phyloP scores from a whole-genome alignment of 2,113 vertebrate genomes.

The Taurulus bubalis region DNA sequence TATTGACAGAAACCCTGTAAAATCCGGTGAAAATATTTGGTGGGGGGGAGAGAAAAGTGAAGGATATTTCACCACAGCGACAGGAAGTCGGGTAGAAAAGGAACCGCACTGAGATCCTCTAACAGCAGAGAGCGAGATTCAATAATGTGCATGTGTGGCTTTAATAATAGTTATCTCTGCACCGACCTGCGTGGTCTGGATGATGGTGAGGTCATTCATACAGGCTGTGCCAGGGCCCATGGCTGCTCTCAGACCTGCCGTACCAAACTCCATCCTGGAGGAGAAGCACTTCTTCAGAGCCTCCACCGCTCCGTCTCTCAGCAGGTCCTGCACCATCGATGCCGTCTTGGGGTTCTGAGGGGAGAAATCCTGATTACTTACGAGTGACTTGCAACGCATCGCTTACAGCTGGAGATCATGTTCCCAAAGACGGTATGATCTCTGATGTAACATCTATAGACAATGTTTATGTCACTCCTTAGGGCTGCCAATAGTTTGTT shows the following conservation, averaged over 20 bases:
- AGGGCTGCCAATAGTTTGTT: not conserved
- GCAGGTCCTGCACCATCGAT: constrained; percentile 84
- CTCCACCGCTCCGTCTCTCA: constrained; percentile 80
- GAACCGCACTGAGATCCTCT: not conserved
- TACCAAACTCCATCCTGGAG: constrained; percentile 95
- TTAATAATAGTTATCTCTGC: constrained; percentile 24
- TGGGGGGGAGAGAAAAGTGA: not conserved
- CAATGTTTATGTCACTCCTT: not conserved
- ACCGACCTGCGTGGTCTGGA: constrained; percentile 92
- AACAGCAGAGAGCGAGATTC: constrained; percentile 10
- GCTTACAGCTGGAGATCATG: not conserved
- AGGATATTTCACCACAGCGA: not conserved
- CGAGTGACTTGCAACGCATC: no score
- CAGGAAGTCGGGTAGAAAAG: not conserved
- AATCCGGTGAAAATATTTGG: not conserved
- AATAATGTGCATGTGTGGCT: not conserved
- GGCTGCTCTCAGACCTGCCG: constrained; percentile 92
- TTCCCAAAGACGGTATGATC: not conserved
- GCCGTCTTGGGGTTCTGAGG: constrained; percentile 91
- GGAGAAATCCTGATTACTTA: constrained; percentile 8
- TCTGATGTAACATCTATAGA: not conserved
- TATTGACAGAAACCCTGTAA: constrained; percentile 93
- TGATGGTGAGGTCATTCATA: constrained; percentile 98
- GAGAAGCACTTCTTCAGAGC: constrained; percentile 90
- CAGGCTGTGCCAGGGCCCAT: constrained; percentile 93